Base-by-base conservation (phyloP, 2,113 vertebrate species). In the Cervus canadensis region DNA sequence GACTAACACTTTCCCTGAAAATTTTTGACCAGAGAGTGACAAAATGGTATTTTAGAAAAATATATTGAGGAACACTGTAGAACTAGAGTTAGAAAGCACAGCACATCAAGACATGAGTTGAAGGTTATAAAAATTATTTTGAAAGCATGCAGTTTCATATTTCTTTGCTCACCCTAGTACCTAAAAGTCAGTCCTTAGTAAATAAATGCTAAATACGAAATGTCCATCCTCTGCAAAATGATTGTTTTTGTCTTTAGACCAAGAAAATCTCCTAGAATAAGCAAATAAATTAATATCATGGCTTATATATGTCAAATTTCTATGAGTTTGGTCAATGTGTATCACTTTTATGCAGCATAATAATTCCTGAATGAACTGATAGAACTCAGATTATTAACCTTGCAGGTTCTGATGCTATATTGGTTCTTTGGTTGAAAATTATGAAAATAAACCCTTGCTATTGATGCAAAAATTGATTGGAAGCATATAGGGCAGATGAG, bases 11-110 rank as follows among this genome's bases (percentile, higher is more conserved):
- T 71, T 71, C 67, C 40, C 40, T 50, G 82, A 90, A 89, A 23
- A 15, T 71, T 83, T 45, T 52, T 87, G 90, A 87, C 64, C 74
- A 48, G n/a, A 67, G 16, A 36, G 50, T 71, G 92, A 87, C 15
- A 78, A 84, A 86, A 91, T 45, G 11, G 16, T 43, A 71, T 93
- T 97, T 95, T 54, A 52, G 64, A 88, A 95, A 96, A 96, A 28
- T 86, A 48, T 91, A 71, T 60, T 60, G 92, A 87, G 82, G 11
- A 52, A 40, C 25, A 30, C 23, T 17, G 3, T 76, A 86, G 43
- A 23, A 56, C 12, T 23, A 64, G 50, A 71, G 14, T 89, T 71
- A 78, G 52, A 81, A 78, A 94, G 7, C 26, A 36, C 6, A 79
- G 52, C 21, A 13, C 59, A 89, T 83, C 30, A 15, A 89, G 43